Conservation (phyloP, 2,888 invertebrate genomes). For the Cosmorhoe ocellata region DNA sequence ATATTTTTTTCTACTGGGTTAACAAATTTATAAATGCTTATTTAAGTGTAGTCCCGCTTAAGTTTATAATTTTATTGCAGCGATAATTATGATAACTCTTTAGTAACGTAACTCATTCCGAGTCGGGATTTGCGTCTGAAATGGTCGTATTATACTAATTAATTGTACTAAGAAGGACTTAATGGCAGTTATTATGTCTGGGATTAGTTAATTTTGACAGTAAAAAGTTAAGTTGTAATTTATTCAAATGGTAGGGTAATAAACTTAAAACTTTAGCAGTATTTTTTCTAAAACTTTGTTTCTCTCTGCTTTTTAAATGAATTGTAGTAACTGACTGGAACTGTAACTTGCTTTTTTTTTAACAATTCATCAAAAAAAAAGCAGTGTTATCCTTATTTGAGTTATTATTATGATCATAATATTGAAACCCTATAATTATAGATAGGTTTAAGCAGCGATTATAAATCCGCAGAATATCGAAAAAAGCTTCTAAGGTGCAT, state of each 20-base stretch:
- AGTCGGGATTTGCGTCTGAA: conserved; percentile 73
- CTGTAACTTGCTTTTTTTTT: too few species aligned
- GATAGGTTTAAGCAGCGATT: too few species aligned
- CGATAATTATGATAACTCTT: conserved; percentile 77
- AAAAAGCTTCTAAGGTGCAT: too few species aligned
- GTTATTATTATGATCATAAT: too few species aligned
- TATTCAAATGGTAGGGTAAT: conserved; percentile 11
- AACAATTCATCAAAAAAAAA: too few species aligned
- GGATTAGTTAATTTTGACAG: conserved; percentile 53
- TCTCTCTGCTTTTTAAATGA: too few species aligned
- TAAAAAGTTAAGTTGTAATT: conserved; percentile 25
- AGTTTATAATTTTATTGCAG: conserved; percentile 71
- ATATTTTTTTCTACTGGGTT: too few species aligned
- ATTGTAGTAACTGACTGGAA: too few species aligned
- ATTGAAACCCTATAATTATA: too few species aligned
- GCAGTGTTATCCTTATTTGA: too few species aligned
- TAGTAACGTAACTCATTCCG: conserved; percentile 74
- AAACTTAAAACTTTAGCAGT: background rate
- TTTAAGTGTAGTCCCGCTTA: conserved; percentile 55
- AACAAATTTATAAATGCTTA: conserved; percentile 39
- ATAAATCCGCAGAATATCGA: too few species aligned
- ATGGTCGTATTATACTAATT: conserved; percentile 80
- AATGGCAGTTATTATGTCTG: conserved; percentile 65
- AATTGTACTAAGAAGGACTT: conserved; percentile 73
- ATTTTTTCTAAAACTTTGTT: background rate